Conservation (phyloP, 2,113 vertebrate genomes). For the Hyperopisus bebe region DNA sequence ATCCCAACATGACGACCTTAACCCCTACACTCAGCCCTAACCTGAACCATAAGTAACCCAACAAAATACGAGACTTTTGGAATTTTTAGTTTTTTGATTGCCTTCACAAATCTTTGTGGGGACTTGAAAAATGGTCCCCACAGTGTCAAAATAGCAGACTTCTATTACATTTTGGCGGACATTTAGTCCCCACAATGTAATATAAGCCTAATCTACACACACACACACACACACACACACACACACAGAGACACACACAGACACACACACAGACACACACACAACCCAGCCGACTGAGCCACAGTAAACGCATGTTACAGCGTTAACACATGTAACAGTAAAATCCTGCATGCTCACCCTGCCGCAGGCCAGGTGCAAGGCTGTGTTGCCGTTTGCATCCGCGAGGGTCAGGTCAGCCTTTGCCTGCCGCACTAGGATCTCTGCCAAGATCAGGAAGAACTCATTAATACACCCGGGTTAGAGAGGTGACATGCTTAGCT, state of each 20-base stretch:
- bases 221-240: not conserved
- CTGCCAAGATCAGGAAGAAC: constrained; percentile 48
- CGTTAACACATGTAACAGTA: no score
- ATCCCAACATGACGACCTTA: no score
- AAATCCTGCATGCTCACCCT: constrained; percentile 60
- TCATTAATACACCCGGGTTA: not conserved
- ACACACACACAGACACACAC: not conserved
- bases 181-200: no score
- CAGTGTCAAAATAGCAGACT: no score
- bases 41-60: no score
- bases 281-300: not conserved
- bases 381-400: constrained; percentile 91
- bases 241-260: not conserved
- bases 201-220: no score
- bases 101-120: no score
- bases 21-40: no score
- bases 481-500: not conserved
- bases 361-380: constrained; percentile 94
- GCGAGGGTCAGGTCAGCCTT: constrained; percentile 84
- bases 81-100: no score
- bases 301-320: not conserved
- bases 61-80: no score
- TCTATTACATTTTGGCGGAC: no score
- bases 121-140: no score
- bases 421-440: constrained; percentile 81